These are phyloP conservation scores for Calcarius lapponicus DNA, from an alignment of 2,797 vertebrate genomes.

Conservation along the genomic window DNA sequence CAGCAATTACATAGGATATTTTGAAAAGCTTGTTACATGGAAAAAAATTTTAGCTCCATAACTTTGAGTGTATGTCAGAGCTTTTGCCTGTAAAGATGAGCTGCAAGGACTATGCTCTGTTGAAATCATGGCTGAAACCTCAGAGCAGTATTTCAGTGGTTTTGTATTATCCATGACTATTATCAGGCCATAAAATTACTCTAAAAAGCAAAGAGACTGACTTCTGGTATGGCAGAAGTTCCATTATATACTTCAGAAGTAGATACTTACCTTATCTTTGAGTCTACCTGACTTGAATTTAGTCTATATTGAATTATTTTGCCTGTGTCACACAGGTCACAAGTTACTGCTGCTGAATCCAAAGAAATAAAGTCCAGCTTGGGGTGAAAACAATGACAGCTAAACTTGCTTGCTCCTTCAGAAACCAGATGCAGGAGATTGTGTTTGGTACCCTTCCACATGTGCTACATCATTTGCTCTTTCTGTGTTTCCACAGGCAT, in stretches of 20 bases:
- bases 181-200: neutral
- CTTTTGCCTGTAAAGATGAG: neutral
- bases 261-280: neutral
- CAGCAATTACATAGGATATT: neutral
- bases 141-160: neutral
- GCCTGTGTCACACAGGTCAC: neutral
- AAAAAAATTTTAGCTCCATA: neutral
- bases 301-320: neutral
- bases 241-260: neutral
- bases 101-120: neutral
- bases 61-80: neutral
- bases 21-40: neutral
- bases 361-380: neutral
- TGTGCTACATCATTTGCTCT: neutral
- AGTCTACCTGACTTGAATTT: neutral
- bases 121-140: neutral
- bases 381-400: neutral
- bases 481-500: constrained; percentile 81
- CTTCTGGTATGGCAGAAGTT: neutral
- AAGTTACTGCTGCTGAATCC: neutral
- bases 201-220: neutral
- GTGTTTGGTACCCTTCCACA: neutral
- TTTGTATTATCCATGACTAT: neutral
- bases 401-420: neutral
- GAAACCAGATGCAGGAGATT: neutral